Percentiles rank a stretch among this genome's conserved stretches.
phyloP scores from a whole-genome alignment of 1,140 invertebrate species.

The Melitaea cinxia region DNA sequence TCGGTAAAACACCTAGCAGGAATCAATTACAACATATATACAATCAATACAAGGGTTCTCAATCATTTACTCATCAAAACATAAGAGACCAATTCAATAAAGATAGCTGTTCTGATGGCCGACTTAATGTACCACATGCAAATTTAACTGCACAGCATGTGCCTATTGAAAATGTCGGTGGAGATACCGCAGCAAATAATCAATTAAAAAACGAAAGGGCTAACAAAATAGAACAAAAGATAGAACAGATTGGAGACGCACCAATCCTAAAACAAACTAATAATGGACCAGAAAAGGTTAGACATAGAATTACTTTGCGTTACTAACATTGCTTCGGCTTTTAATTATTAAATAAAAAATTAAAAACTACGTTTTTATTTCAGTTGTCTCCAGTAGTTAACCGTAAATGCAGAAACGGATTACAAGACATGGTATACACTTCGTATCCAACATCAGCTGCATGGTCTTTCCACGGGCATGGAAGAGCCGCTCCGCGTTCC shows the following conservation, averaged over 20 bases:
- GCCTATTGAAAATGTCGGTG: conserved; percentile 61
- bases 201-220: conserved; percentile 21
- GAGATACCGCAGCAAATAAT: conserved; percentile 54
- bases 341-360: neutral
- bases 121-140: conserved; percentile 41
- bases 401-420: conserved; percentile 57
- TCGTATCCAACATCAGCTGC: conserved; percentile 60
- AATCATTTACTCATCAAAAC: conserved; percentile 64
- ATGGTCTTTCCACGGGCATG: conserved; percentile 64
- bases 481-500: neutral
- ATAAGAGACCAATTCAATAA: conserved; percentile 36
- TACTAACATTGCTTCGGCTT: no score
- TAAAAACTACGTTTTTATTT: neutral
- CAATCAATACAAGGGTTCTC: conserved; percentile 68
- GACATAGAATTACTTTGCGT: neutral
- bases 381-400: conserved; percentile 23
- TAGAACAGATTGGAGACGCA: conserved; percentile 51
- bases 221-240: conserved; percentile 32
- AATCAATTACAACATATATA: conserved; percentile 69
- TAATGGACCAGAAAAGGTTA: conserved; percentile 29
- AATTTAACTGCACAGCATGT: conserved; percentile 27
- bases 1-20: conserved; percentile 52
- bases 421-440: conserved; percentile 68
- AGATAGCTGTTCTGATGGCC: conserved; percentile 55
- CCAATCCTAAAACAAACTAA: conserved; percentile 33